Evolutionary conservation across 23 tunicate genomes (phyloP).

Genomic region (Diplosoma virens): DNA sequence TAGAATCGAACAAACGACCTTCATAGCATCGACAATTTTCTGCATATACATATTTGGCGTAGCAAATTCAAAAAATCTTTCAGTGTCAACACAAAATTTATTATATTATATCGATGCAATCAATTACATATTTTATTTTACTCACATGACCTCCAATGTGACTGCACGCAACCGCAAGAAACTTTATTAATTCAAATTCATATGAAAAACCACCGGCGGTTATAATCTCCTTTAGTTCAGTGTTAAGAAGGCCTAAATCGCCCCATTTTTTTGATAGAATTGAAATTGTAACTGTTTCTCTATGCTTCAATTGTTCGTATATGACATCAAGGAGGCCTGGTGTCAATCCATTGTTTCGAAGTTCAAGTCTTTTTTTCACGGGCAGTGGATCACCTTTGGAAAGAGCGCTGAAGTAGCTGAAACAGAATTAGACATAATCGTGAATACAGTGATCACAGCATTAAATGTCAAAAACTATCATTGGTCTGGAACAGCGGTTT

Average conservation of each 20-base stretch:
- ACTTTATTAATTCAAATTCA: slow-evolving; percentile 70
- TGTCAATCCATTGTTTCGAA: slow-evolving; percentile 75
- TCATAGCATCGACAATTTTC: slow-evolving; percentile 87
- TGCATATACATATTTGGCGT: too few species aligned
- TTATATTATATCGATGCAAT: too few species aligned
- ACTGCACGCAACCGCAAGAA: slow-evolving; percentile 89
- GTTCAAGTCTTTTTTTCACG: slow-evolving; percentile 85
- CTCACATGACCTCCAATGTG: slow-evolving; percentile 79
- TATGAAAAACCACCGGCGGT: slow-evolving; percentile 82
- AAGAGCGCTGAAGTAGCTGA: slow-evolving; percentile 80
- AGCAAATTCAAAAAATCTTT: too few species aligned
- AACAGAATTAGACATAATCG: not conserved
- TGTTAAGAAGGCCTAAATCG: slow-evolving; percentile 84
- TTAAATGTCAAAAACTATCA: too few species aligned
- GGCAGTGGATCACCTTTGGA: slow-evolving; percentile 82
- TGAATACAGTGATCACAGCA: too few species aligned
- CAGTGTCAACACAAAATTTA: too few species aligned
- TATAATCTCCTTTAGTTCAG: slow-evolving; percentile 66
- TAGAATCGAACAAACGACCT: slow-evolving; percentile 69
- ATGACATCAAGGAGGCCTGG: slow-evolving; percentile 90
- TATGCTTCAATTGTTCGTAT: slow-evolving; percentile 62
- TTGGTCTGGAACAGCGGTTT: too few species aligned
- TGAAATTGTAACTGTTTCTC: slow-evolving; percentile 17
- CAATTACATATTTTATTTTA: not conserved
- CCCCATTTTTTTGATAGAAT: slow-evolving; percentile 62